Percentiles rank a stretch among this genome's conserved stretches.
Evolutionary conservation across 2,797 vertebrate genomes (phyloP).

Genomic region (Phrynocephalus guinanensis): DNA sequence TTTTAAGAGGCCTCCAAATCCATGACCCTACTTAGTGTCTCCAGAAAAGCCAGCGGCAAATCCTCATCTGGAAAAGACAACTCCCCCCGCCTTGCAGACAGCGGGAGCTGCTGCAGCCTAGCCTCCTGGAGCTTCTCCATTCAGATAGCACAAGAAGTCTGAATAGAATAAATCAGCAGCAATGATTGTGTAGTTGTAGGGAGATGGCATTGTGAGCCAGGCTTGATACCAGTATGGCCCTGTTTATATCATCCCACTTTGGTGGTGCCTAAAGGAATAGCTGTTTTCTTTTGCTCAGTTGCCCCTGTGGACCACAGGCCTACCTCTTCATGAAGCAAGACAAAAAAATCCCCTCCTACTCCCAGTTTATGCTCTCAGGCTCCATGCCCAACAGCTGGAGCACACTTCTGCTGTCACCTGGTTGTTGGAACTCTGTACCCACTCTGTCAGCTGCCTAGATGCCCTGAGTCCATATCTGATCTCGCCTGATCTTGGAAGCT

Average conservation of each 20-base stretch:
- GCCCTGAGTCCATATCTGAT: too few relatives aligned
- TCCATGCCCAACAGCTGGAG: neutral
- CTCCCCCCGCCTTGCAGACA: accelerated
- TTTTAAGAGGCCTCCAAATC: conserved; percentile 53
- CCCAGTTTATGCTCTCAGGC: neutral
- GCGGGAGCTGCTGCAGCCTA: neutral
- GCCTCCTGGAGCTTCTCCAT: neutral
- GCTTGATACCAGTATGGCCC: neutral
- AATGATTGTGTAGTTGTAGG: neutral
- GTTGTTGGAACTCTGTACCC: neutral
- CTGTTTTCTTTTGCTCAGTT: neutral
- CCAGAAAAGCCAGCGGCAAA: conserved; percentile 22
- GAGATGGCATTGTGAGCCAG: neutral
- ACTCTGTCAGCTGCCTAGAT: neutral
- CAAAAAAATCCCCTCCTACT: neutral
- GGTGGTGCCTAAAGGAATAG: too few relatives aligned
- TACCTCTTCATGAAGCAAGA: neutral
- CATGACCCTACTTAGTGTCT: conserved; percentile 37
- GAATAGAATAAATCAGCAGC: conserved; percentile 4
- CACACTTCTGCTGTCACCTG: neutral
- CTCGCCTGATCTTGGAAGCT: too few relatives aligned
- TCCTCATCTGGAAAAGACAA: neutral
- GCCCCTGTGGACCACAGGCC: too few relatives aligned
- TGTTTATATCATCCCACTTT: neutral
- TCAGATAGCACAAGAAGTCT: neutral